These are phyloP conservation scores for Tachina fera DNA, from an alignment of 2,888 invertebrate genomes.

Conservation along the genomic window DNA sequence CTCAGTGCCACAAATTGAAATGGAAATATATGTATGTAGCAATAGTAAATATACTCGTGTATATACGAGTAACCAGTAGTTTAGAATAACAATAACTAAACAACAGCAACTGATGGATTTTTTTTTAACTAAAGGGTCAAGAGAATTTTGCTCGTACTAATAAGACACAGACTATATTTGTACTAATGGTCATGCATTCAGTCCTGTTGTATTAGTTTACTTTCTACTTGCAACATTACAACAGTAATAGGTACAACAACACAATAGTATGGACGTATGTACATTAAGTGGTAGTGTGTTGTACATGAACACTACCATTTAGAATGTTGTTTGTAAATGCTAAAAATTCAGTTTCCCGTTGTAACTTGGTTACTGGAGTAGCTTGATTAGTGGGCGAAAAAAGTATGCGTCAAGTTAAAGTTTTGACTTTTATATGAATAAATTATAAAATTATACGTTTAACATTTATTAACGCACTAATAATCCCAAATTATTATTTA, in stretches of 20 bases:
- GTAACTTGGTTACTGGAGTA: conserved; percentile 27
- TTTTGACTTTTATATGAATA: neutral
- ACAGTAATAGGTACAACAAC: conserved; percentile 21
- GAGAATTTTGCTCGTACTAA: conserved; percentile 29
- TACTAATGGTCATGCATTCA: neutral
- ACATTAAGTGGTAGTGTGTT: conserved; percentile 24
- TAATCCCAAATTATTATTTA: no score
- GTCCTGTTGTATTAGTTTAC: conserved; percentile 31
- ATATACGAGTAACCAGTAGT: conserved; percentile 47
- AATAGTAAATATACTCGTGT: neutral
- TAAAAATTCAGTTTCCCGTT: conserved; percentile 22
- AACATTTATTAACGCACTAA: no score
- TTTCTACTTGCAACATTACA: conserved; percentile 39
- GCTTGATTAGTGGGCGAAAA: neutral
- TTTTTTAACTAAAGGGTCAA: conserved; percentile 55
- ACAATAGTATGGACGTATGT: conserved; percentile 30
- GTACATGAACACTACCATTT: conserved; percentile 35
- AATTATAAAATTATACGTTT: neutral
- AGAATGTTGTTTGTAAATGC: conserved; percentile 35
- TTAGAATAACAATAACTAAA: conserved; percentile 24
- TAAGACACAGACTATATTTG: neutral
- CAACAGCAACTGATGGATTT: conserved; percentile 40
- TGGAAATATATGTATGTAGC: conserved; percentile 29
- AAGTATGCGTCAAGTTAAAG: neutral
- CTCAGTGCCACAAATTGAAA: conserved; percentile 43